Conservation (phyloP, 2,888 invertebrate species). For the Drosophila borborema region DNA sequence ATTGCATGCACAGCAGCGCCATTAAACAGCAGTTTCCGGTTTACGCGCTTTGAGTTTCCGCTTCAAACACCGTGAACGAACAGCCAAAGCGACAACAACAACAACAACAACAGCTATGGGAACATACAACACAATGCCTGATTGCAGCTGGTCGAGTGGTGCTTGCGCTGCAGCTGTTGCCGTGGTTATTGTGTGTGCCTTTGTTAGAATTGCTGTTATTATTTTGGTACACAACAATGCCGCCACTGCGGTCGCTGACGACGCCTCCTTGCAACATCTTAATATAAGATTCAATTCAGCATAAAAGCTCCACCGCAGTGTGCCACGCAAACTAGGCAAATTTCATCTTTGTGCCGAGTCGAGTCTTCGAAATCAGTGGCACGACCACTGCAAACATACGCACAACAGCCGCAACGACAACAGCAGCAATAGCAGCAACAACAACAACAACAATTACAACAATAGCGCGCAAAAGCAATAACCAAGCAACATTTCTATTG, state of each 20-base stretch:
- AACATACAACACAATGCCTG: constrained; percentile 36
- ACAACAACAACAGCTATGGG: constrained; percentile 18
- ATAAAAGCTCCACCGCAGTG: constrained; percentile 44
- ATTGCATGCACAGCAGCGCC: constrained; percentile 73
- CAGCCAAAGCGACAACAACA: constrained; percentile 17
- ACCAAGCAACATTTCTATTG: constrained; percentile 74
- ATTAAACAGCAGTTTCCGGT: constrained; percentile 80
- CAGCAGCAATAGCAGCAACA: constrained; percentile 42
- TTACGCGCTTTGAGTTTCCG: constrained; percentile 80
- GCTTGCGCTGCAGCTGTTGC: constrained; percentile 69
- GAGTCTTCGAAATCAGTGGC: constrained; percentile 54
- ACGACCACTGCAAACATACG: constrained; percentile 39
- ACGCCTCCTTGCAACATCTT: constrained; percentile 71
- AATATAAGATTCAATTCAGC: constrained; percentile 77
- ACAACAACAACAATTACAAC: constrained; percentile 43
- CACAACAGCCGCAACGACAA: constrained; percentile 43
- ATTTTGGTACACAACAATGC: constrained; percentile 67
- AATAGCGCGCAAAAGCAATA: constrained; percentile 64
- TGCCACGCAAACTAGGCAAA: constrained; percentile 37
- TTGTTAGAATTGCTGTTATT: constrained; percentile 73
- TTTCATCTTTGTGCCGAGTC: constrained; percentile 51
- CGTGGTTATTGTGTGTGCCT: constrained; percentile 72
- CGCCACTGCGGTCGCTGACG: constrained; percentile 35
- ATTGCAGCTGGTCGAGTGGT: constrained; percentile 72
- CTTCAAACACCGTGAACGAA: constrained; percentile 68